Base-by-base conservation (phyloP, 2,113 vertebrate species). In the Cephalophus harveyi region DNA sequence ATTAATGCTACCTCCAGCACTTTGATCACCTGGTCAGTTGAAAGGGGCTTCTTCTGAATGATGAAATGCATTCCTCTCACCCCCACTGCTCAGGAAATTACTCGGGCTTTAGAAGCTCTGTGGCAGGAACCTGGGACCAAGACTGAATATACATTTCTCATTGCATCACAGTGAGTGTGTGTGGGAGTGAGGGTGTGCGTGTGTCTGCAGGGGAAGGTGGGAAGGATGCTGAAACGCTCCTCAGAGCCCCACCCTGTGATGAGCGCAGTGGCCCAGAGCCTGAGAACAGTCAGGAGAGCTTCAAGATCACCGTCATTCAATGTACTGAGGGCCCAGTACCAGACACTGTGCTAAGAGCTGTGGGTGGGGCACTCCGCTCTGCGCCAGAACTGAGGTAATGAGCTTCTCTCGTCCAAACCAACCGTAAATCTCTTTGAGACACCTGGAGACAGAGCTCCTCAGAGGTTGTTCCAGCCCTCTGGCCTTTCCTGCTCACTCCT, bases 311-410 rank as follows among this genome's bases (percentile, higher is more conserved):
- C 6, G 28, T 40, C 40, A 50, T n/a, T 55, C 83, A 55, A 27
- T 11, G 33, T 16, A 48, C 0, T 8, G 27, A 40, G 23, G 1
- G 2, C 2, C 55, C 60, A 40, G 0, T 0, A 9, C 50, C 57
- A 48, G 25, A 76, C 9, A 7, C 17, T 30, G 50, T 8, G 81
- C 59, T 33, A 6, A 28, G 52, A 12, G 67, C 50, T 54, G 9
- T 11, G 7, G 8, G 10, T 3, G 14, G 27, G 46, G 30, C 10
- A 5, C 11, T 8, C 19, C 0, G 0, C 52, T 25, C 14, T 25
- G 30, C 36, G 50, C 50, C 50, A 50, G 50, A 50, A 3, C 14
- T 50, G 50, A 12, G 50, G 50, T 50, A 50, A 50, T 50, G 50
- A 50, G 17, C 16, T 16, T 55, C 62, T 55, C 13, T 19, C 17